These are phyloP conservation scores for Halotydeus destructor DNA, from an alignment of 1,140 invertebrate species.

Conservation along the genomic window DNA sequence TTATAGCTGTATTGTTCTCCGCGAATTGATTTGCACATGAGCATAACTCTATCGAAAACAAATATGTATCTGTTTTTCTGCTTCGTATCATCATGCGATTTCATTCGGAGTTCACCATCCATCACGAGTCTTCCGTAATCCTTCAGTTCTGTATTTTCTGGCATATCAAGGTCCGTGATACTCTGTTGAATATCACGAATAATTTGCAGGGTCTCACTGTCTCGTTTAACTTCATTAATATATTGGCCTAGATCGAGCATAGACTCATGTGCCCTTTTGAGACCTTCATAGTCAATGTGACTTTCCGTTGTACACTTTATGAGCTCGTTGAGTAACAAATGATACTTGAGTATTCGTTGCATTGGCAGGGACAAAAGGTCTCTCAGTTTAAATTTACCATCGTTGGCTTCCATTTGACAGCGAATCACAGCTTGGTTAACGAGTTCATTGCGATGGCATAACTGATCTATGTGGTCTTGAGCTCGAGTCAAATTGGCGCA, in stretches of 20 bases:
- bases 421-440: conserved; percentile 34
- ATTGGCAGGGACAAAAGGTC: conserved; percentile 91
- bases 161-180: conserved; percentile 34
- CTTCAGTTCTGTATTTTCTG: conserved; percentile 49
- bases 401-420: conserved; percentile 47
- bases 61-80: conserved; percentile 68
- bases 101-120: conserved; percentile 66
- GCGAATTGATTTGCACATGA: conserved; percentile 72
- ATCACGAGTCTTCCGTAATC: conserved; percentile 48
- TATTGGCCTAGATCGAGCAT: conserved; percentile 94
- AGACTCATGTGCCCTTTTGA: conserved; percentile 72
- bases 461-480: conserved; percentile 49
- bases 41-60: conserved; percentile 85
- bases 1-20: conserved; percentile 81
- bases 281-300: conserved; percentile 52
- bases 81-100: conserved; percentile 65
- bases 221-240: conserved; percentile 94
- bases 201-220: conserved; percentile 74
- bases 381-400: conserved; percentile 76
- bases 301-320: conserved; percentile 58
- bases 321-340: conserved; percentile 60
- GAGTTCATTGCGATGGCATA: conserved; percentile 38
- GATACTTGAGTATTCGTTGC: conserved; percentile 93
- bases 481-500: conserved; percentile 72
- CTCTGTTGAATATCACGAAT: conserved; percentile 64